Evolutionary conservation across 2,113 vertebrate species (phyloP), one percentile per base, ranked within the genome.

Genomic region (Sigmodon hispidus): DNA sequence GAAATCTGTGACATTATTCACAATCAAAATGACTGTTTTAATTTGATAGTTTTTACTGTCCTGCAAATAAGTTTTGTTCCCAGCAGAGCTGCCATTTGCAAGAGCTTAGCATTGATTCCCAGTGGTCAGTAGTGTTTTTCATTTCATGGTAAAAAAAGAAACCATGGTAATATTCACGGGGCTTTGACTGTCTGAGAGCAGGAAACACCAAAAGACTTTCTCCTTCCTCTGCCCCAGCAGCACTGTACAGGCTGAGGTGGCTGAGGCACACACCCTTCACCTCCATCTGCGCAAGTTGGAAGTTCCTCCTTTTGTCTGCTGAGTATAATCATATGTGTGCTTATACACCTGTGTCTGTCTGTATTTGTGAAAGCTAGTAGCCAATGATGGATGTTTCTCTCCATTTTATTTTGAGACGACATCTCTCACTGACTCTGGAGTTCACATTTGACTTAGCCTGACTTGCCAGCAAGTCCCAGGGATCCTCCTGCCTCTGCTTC

Each of bases 11-110:
- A n/a, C 87, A 80, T 52, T 36, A 75, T 3, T 94, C 57, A 63
- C 24, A 63, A 12, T 94, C 43, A 77, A 94, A 94, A 63, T 83
- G 90, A 57, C 77, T 3, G 61, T 48, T 40, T 73, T 94, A 93
- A 90, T 93, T 95, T 67, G 80, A 90, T 52, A n/a, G n/a, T 55
- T 63, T 55, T 79, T 73, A 80, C 31, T 90, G 16, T 88, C 36
- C 57, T 88, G 65, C 65, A 83, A 79, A 76, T 86, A 81, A 92
- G 77, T 91, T 43, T 36, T 11, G 6, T 94, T 69, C 21, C 89
- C n/a, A 57, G 7, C 40, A n/a, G 85, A 65, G 88, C 50, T 87
- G 3, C 24, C 72, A 24, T 70, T 61, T 36, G 2, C 83, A 31
- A 61, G 89, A 87, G 55, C 94, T 87, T 87, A 36, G 86, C 92